Percentiles rank a stretch among this genome's conserved stretches.
Conservation (phyloP, 2,888 invertebrate species). For the Xiphydria camelus region DNA sequence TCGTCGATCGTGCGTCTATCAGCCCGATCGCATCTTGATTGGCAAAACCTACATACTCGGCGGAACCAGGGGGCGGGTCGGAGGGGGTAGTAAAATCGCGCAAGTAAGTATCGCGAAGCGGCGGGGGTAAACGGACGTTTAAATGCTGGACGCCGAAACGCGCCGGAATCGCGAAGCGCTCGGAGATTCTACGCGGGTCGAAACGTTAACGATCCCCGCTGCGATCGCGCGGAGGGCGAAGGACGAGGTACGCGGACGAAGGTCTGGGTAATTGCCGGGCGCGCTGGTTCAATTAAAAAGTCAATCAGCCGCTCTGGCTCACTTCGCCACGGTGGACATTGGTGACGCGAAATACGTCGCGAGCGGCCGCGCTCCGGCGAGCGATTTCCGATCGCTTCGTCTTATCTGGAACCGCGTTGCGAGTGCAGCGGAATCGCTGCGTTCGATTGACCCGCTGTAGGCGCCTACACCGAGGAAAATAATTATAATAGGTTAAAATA, state of each 20-base stretch:
- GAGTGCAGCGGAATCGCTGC: too few relatives aligned
- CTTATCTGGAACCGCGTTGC: too few relatives aligned
- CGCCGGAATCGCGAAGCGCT: slow-evolving; percentile 15
- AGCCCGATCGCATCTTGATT: slow-evolving; percentile 34
- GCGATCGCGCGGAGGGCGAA: slow-evolving; percentile 18
- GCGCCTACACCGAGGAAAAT: too few relatives aligned
- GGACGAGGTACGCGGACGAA: slow-evolving; percentile 16
- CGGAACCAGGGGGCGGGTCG: slow-evolving; percentile 22
- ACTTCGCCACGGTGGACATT: background rate
- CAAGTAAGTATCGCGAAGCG: background rate
- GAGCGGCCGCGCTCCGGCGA: too few relatives aligned
- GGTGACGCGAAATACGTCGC: too few relatives aligned
- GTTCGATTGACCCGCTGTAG: too few relatives aligned
- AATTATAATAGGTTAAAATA: too few relatives aligned
- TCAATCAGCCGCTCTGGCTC: slow-evolving; percentile 44
- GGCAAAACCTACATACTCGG: slow-evolving; percentile 32
- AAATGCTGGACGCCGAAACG: slow-evolving; percentile 14
- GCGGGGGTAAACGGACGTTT: too few relatives aligned
- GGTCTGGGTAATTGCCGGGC: slow-evolving; percentile 46
- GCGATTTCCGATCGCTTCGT: too few relatives aligned
- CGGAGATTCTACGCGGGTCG: slow-evolving; percentile 13
- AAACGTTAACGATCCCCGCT: slow-evolving; percentile 14
- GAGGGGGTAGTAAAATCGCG: slow-evolving; percentile 10
- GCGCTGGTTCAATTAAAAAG: slow-evolving; percentile 54
- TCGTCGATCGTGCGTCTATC: slow-evolving; percentile 10